Base-by-base conservation (phyloP, 2,888 invertebrate species). In the Pheosia gnoma region DNA sequence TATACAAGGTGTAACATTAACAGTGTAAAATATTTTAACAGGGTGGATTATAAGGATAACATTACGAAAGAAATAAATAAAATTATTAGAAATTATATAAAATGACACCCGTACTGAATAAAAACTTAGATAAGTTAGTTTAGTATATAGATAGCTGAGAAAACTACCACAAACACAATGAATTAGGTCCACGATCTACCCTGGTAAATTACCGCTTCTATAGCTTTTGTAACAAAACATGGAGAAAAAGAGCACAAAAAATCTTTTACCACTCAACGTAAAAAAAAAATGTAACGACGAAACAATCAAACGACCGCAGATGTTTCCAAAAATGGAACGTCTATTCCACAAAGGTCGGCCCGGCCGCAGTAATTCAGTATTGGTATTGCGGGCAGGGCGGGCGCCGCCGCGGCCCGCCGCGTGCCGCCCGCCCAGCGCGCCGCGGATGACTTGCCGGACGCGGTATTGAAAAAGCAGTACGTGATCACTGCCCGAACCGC, bases 391-490 rank as follows among this genome's bases (percentile, higher is more conserved):
- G 7, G n/a, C 5, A 3, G 37, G 55, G 52, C 38, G 10, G 43
- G 37, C 5, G 58, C 47, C 36, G 13, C 47, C 25, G n/a, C n/a
- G 25, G 25, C 3, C n/a, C 7, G 58, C 51, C 36, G 13, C 47
- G 11, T 25, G n/a, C n/a, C 38, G 25, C 3, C n/a, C 7, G 58
- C 51, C 37, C 25, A 53, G 11, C 41, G 11, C 41, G n/a, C 47
- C 47, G 47, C 47, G 25, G 51, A 13, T 3, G 10, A 5, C 53
- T 38, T 38, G 10, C 37, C 10, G 37, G 10, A 37, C 11, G 5
- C 53, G 25, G 10, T 53, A 68, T 63, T 67, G 65, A 65, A 74
- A 70, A 69, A 70, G 60, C 68, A 57, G 56, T 54, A 6, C 57
- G 45, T 54, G 54, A 41, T 51, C 59, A 59, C 55, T 53, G 37